Evolutionary conservation across 2,113 vertebrate genomes (phyloP).

Genomic region (Scomber scombrus): DNA sequence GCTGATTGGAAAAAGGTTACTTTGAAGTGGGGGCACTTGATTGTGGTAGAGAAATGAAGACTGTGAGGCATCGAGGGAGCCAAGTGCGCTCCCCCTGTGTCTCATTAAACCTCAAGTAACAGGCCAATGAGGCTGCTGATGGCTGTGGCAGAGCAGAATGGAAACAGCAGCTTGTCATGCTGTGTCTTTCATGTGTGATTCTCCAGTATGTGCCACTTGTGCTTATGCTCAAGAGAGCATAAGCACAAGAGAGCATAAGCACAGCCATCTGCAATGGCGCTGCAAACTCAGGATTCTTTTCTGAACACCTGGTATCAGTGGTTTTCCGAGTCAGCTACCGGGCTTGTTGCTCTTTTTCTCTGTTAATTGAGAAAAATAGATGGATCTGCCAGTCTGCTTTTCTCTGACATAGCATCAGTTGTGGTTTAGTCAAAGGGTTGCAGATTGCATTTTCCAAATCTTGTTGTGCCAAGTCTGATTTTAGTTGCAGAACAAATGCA

Average conservation of each 20-base stretch:
- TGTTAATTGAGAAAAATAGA: conserved; percentile 40
- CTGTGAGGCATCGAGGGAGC: conserved; percentile 47
- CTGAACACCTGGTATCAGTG: conserved; percentile 52
- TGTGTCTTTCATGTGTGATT: conserved; percentile 77
- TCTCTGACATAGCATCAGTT: conserved; percentile 22
- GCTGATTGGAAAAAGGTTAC: conserved; percentile 66
- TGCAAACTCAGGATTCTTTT: conserved; percentile 55
- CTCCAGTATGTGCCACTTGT: conserved; percentile 59
- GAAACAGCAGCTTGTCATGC: conserved; percentile 63
- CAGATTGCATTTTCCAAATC: conserved; percentile 31
- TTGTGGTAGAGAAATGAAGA: conserved; percentile 61
- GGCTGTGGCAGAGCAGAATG: conserved; percentile 59
- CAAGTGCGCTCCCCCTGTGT: conserved; percentile 60
- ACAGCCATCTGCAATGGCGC: conserved; percentile 56
- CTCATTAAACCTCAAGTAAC: conserved; percentile 75
- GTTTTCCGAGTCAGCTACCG: conserved; percentile 69
- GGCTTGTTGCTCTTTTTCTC: conserved; percentile 34
- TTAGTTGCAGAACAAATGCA: conserved; percentile 7
- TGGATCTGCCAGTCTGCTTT: conserved; percentile 20
- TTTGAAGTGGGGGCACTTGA: conserved; percentile 70
- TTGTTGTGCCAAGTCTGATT: conserved; percentile 38
- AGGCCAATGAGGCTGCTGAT: conserved; percentile 64
- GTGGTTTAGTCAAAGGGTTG: conserved; percentile 28
- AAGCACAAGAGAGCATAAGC: conserved; percentile 59
- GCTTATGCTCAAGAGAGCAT: conserved; percentile 33